phyloP scores from a whole-genome alignment of 2,888 invertebrate genomes.

The Xylota sylvarum region DNA sequence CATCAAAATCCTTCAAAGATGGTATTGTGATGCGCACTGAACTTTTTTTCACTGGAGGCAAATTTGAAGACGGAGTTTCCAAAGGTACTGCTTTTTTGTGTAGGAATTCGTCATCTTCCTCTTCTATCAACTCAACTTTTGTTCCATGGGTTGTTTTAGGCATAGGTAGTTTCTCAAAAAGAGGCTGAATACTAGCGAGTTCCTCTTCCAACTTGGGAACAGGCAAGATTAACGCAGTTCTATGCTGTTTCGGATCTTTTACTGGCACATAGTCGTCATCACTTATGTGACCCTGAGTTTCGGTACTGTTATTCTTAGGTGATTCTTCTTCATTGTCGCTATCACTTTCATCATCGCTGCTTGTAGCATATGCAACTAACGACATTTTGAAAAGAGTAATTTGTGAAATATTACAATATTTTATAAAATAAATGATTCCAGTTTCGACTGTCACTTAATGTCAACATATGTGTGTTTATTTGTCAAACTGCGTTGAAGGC shows the following conservation, averaged over 20 bases:
- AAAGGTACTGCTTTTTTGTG: conserved; percentile 86
- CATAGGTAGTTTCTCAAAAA: conserved; percentile 82
- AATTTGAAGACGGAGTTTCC: conserved; percentile 80
- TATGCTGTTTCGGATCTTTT: conserved; percentile 72
- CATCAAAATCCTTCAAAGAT: conserved; percentile 86
- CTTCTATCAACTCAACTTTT: conserved; percentile 80
- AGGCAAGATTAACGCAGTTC: conserved; percentile 78
- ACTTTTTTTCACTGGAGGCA: conserved; percentile 81
- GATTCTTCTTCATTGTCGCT: conserved; percentile 78
- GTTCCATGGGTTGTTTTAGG: conserved; percentile 78
- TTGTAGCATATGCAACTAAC: conserved; percentile 88
- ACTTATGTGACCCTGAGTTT: conserved; percentile 81
- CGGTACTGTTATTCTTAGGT: conserved; percentile 51
- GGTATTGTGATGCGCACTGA: conserved; percentile 89
- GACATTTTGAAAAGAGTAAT: conserved; percentile 85
- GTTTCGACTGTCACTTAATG: neutral
- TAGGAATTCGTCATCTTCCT: conserved; percentile 88
- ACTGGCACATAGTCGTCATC: conserved; percentile 81
- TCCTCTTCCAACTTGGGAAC: conserved; percentile 79
- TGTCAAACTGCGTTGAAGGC: neutral
- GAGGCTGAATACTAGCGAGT: conserved; percentile 75
- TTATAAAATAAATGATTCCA: neutral
- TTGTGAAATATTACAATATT: neutral
- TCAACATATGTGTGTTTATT: neutral
- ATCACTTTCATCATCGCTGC: conserved; percentile 84